A percentile compares a stretch with the other conserved stretches of the same genome.
Evolutionary conservation across 2,797 vertebrate species (phyloP).

Genomic region (Sebastiscus albofasciatus): DNA sequence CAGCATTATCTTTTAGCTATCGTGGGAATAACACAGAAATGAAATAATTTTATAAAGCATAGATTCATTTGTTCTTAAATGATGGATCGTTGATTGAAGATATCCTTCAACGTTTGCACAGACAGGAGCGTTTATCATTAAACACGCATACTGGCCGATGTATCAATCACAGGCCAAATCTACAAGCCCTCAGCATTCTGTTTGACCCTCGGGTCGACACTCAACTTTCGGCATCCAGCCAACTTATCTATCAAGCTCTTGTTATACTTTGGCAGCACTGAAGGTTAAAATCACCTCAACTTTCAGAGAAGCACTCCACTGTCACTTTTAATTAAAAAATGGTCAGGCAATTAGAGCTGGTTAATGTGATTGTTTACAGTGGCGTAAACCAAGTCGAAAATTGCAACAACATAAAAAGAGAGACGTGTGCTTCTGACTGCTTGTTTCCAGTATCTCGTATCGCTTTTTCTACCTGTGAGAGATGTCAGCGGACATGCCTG

Average conservation of each 20-base stretch:
- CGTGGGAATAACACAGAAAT: background rate
- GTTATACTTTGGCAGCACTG: background rate
- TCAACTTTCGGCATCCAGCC: background rate
- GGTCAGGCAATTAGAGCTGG: background rate
- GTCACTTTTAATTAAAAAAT: background rate
- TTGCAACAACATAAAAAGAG: background rate
- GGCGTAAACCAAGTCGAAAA: background rate
- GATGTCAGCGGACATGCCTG: background rate
- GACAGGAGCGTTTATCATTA: background rate
- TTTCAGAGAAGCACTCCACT: background rate
- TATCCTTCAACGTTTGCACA: background rate
- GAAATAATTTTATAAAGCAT: background rate
- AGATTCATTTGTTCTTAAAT: background rate
- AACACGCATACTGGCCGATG: background rate
- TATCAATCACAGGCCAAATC: background rate
- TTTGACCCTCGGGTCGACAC: background rate
- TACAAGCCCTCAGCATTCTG: background rate
- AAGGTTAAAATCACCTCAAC: background rate
- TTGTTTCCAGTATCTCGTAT: background rate
- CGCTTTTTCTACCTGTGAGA: background rate
- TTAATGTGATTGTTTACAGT: background rate
- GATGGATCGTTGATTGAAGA: background rate
- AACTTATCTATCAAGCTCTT: constrained; percentile 1
- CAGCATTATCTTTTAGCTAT: background rate
- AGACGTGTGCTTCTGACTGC: background rate